Evolutionary conservation across 2,797 vertebrate genomes (phyloP), one percentile per base, ranked within the genome.

Genomic region (Channa striata): DNA sequence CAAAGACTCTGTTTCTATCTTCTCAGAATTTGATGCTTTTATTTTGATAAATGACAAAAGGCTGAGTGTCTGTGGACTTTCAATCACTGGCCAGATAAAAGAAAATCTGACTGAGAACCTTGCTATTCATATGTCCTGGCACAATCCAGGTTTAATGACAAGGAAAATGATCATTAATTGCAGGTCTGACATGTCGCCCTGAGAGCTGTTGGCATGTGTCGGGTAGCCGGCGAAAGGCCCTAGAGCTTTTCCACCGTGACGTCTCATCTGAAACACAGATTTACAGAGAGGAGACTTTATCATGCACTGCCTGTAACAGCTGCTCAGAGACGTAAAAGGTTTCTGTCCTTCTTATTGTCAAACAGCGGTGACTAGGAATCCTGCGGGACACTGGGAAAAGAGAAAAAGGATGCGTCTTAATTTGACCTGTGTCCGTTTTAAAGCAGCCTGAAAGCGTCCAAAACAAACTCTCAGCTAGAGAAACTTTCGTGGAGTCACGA

Each of bases 341-440:
- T 44, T 52, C 50, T 58, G 13, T 21, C 11, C 34, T 49, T 46
- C 37, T 54, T 61, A 52, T 25, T 51, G 14, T 74, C 53, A 21
- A 42, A 48, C 46, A 37, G 20, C 21, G 5, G 33, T 61, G 61
- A 79, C 67, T 66, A 49, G 54, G 53, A 58, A 68, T 65, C 49
- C 23, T 13, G 50, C 0, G 34, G 70, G 60, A 76, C 44, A 44
- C 13, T 62, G 47, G 44, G 43, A 68, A 56, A 63, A 68, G 39
- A 58, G 61, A 58, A 11, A 63, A 57, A 64, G 50, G 25, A 73
- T 19, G 42, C 34, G 25, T 50, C 51, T 68, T 56, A 54, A 69
- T 85, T 81, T 56, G 46, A 71, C 37, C 65, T 20, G 20, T 47
- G 54, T 77, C 78, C 75, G 58, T 84, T 82, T 76, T 53, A 54